phyloP scores from a whole-genome alignment of 2,797 vertebrate genomes.

The Malurus leucopterus region DNA sequence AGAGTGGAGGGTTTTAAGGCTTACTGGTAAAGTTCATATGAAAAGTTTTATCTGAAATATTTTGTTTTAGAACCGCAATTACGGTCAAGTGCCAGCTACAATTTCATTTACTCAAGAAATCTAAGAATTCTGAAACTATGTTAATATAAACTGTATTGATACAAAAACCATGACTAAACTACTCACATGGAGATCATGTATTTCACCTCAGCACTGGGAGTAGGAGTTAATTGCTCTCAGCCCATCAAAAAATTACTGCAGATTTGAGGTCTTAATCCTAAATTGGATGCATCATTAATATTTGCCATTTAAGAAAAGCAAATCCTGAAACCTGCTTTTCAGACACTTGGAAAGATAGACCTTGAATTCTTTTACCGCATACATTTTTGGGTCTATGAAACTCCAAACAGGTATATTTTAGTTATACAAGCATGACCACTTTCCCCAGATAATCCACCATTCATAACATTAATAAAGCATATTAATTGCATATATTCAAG shows the following conservation, averaged over 20 bases:
- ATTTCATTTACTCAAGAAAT: neutral
- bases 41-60: neutral
- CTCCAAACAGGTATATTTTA: neutral
- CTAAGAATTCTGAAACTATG: neutral
- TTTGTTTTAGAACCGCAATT: neutral
- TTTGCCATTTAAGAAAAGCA: neutral
- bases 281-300: neutral
- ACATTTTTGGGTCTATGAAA: neutral
- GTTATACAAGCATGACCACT: neutral
- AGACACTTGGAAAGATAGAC: neutral
- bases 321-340: neutral
- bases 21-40: neutral
- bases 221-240: neutral
- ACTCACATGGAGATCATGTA: fast-evolving
- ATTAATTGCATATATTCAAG: neutral
- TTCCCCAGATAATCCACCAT: neutral
- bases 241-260: neutral
- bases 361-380: neutral
- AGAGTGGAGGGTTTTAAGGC: neutral
- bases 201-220: neutral
- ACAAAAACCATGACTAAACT: neutral
- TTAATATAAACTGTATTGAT: neutral
- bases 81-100: neutral
- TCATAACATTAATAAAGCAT: neutral
- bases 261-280: neutral